Evolutionary conservation across 2,888 invertebrate species (phyloP), one percentile per base, ranked within the genome.

Genomic region (Miltochrista miniata): DNA sequence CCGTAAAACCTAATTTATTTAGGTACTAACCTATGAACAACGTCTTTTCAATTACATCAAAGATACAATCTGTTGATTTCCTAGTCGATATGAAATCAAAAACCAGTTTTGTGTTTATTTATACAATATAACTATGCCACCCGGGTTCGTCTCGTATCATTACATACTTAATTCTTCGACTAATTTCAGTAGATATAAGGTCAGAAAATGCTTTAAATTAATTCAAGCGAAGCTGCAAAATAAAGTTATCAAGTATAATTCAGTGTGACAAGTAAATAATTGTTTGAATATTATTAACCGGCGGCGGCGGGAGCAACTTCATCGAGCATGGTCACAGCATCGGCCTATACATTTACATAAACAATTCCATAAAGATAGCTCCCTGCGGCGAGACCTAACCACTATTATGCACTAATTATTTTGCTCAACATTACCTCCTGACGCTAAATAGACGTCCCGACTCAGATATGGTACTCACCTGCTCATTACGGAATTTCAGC

Each of bases 401-500:
- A 74, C 77, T 79, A 76, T 79, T 72, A 70, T 65, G 64, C 64
- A 65, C 79, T 86, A 84, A 84, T 85, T 80, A 83, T 76, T 74
- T 73, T 65, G 70, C 72, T 68, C 55, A 67, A 72, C 74, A 72
- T 73, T 68, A 66, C 60, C 57, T 62, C 59, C 54, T 58, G 82
- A 84, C 85, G 75, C 76, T 87, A 85, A 85, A 80, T 83, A 83
- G 86, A 87, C 87, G 74, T 68, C 65, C 42, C 51, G 47, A 62
- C 72, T 72, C 76, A 71, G 81, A 83, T 85, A 81, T 71, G 70
- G 59, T 57, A 61, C 64, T 78, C 87, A 87, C 82, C 87, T 87
- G 87, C 87, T 85, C 85, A 82, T 86, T 87, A 88, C 71, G 67
- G 79, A 70, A 75, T 78, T 74, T 76, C 74, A 72, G 70, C 68